Evolutionary conservation across 2,888 invertebrate genomes (phyloP).

Genomic region (Diadegma fenestrale): DNA sequence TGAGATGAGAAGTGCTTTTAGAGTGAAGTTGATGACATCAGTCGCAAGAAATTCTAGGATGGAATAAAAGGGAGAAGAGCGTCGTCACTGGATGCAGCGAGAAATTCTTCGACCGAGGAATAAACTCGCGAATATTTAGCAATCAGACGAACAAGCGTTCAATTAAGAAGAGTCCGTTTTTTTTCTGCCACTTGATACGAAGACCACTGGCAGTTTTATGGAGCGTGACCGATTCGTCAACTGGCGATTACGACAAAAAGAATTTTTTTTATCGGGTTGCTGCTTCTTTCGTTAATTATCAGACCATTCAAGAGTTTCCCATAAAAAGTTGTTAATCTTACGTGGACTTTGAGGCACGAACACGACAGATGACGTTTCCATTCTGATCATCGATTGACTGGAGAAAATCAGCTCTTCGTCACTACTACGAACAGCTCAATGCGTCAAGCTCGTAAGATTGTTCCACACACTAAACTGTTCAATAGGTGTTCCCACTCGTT

Average conservation of each 20-base stretch:
- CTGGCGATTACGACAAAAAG: neutral
- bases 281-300: neutral
- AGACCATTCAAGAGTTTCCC: neutral
- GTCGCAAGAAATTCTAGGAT: slow-evolving; percentile 65
- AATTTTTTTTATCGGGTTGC: neutral
- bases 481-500: slow-evolving; percentile 28
- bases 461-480: slow-evolving; percentile 21
- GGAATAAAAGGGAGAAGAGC: slow-evolving; percentile 34
- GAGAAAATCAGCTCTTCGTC: slow-evolving; percentile 39
- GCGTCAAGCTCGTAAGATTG: slow-evolving; percentile 14
- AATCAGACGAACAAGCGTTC: slow-evolving; percentile 62
- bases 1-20: slow-evolving; percentile 38
- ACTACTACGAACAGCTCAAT: slow-evolving; percentile 12
- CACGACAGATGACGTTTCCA: slow-evolving; percentile 76
- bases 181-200: neutral
- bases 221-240: neutral
- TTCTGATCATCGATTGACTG: slow-evolving; percentile 67
- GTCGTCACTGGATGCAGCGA: slow-evolving; percentile 31
- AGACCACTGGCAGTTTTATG: neutral
- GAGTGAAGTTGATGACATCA: slow-evolving; percentile 64
- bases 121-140: slow-evolving; percentile 62
- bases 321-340: slow-evolving; percentile 70
- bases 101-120: slow-evolving; percentile 58
- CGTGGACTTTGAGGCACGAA: slow-evolving; percentile 76
- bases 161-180: slow-evolving; percentile 45